These are phyloP conservation scores for Aromia moschata DNA, from an alignment of 2,888 invertebrate genomes.

Conservation along the genomic window DNA sequence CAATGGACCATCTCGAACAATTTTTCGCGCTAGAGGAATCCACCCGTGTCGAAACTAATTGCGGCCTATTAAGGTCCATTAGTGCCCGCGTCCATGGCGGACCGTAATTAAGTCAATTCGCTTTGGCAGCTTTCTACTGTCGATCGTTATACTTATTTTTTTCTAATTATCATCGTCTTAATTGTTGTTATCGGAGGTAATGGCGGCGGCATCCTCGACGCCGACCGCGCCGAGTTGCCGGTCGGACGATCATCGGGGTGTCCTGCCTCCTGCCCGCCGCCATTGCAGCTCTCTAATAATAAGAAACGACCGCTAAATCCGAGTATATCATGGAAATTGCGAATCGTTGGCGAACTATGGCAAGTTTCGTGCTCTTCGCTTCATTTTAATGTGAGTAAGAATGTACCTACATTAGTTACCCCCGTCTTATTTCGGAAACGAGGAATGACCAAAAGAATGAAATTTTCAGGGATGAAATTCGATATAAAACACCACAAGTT, in stretches of 20 bases:
- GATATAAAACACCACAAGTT: no score
- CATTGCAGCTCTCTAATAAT: not conserved
- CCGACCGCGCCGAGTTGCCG: constrained; percentile 1
- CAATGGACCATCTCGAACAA: no score
- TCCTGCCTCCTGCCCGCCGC: not conserved
- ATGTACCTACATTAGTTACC: no score
- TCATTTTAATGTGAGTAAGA: no score
- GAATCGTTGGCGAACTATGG: not conserved
- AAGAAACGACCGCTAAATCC: not conserved
- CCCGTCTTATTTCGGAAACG: no score
- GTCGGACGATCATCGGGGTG: constrained; percentile 7
- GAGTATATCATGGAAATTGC: constrained; percentile 1
- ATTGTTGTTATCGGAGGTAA: constrained; percentile 14
- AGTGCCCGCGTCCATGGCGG: not conserved
- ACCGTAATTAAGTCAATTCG: constrained; percentile 7
- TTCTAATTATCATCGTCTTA: constrained; percentile 16
- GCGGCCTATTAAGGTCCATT: not conserved
- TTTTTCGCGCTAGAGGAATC: not conserved
- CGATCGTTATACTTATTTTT: not conserved
- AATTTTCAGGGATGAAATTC: no score
- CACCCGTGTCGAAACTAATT: not conserved
- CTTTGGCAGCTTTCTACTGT: constrained; percentile 12
- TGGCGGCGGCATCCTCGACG: not conserved
- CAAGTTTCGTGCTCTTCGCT: no score
- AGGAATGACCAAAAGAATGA: no score